phyloP scores from a whole-genome alignment of 1,140 invertebrate genomes.

The Drosophila melanica region DNA sequence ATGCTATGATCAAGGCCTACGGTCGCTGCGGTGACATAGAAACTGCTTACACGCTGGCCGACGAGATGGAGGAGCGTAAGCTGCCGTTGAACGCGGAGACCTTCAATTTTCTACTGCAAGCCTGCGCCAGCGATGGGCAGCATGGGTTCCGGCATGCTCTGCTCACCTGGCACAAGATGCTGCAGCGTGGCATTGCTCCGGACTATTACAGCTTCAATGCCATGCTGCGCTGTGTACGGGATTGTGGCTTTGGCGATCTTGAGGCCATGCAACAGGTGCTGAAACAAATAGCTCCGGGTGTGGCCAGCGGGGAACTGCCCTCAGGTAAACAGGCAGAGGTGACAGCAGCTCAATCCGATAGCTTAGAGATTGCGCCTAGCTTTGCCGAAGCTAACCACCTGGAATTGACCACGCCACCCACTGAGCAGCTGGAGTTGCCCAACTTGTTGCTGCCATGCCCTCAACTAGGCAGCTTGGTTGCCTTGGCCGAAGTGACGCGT shows the following conservation, averaged over 20 bases:
- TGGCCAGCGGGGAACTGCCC: neutral
- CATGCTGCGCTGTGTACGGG: slow-evolving; percentile 89
- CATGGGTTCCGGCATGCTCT: slow-evolving; percentile 92
- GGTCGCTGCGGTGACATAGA: slow-evolving; percentile 90
- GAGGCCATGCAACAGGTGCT: slow-evolving; percentile 85
- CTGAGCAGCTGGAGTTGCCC: slow-evolving; percentile 77
- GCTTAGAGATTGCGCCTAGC: neutral
- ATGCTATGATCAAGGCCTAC: slow-evolving; percentile 96
- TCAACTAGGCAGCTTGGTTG: slow-evolving; percentile 86
- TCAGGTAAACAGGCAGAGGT: neutral
- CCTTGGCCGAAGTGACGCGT: slow-evolving; percentile 85
- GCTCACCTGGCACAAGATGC: slow-evolving; percentile 93
- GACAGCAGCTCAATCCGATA: neutral
- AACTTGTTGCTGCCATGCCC: slow-evolving; percentile 86
- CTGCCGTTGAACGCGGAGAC: slow-evolving; percentile 88
- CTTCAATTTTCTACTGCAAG: slow-evolving; percentile 92
- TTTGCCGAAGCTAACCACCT: slow-evolving; percentile 11
- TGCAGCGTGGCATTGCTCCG: slow-evolving; percentile 87
- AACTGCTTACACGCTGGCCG: slow-evolving; percentile 91
- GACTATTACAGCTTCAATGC: slow-evolving; percentile 92
- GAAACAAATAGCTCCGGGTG: slow-evolving; percentile 46
- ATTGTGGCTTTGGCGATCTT: slow-evolving; percentile 90
- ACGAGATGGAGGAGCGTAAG: slow-evolving; percentile 91
- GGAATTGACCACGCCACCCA: slow-evolving; percentile 81
- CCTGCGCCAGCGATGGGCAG: slow-evolving; percentile 90